Percentiles rank a stretch among this genome's conserved stretches.
phyloP scores from a whole-genome alignment of 53 echinoderm and acorn worm species.

The Antedon mediterranea region DNA sequence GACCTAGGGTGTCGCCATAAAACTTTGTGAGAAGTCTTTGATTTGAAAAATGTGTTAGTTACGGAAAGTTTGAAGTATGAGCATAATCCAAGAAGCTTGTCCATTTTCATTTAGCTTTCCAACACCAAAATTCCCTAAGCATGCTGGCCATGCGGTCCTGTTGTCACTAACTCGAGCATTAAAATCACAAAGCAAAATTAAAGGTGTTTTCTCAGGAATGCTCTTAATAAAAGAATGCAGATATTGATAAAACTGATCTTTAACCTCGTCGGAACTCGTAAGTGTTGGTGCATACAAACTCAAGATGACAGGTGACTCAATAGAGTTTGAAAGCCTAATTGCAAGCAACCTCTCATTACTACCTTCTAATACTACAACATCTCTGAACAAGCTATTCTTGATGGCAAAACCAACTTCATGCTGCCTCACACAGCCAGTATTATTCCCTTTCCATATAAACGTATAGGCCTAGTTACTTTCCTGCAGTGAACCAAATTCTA shows the following conservation, averaged over 20 bases:
- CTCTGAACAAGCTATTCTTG: neutral
- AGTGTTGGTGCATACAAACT: no score
- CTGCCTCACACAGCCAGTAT: no score
- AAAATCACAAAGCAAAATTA: neutral
- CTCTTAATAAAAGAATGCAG: neutral
- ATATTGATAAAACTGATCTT: no score
- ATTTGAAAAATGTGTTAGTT: slow-evolving; percentile 20
- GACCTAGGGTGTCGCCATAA: neutral
- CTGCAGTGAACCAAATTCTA: neutral
- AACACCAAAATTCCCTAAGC: slow-evolving; percentile 26
- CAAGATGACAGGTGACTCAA: no score
- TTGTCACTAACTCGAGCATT: slow-evolving; percentile 39
- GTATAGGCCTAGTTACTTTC: neutral
- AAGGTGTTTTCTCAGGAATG: neutral
- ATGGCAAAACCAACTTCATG: neutral
- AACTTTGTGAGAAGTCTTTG: neutral
- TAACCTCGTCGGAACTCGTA: no score
- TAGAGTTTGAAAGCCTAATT: neutral
- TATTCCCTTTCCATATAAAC: neutral
- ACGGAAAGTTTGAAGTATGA: slow-evolving; percentile 3
- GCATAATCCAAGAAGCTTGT: slow-evolving; percentile 8
- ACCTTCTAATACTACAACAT: neutral
- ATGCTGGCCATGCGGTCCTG: slow-evolving; percentile 23
- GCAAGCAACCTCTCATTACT: neutral
- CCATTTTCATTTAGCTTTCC: slow-evolving; percentile 48